A percentile compares a stretch with the other conserved stretches of the same genome.
phyloP scores from a whole-genome alignment of 1,140 invertebrate genomes.

The Drosophila bocki region DNA sequence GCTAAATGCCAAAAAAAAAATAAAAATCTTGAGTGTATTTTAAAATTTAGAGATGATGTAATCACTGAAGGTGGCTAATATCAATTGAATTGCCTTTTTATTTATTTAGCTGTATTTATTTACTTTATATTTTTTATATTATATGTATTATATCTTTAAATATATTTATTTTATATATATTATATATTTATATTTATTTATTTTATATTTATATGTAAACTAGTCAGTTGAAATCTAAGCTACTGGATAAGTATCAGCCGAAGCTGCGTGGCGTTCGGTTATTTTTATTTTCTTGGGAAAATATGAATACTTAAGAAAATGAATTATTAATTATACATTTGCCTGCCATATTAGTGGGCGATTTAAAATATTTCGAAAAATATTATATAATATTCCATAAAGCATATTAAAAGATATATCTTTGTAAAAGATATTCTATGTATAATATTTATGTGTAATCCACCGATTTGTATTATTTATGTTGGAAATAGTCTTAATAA shows the following conservation, averaged over 20 bases:
- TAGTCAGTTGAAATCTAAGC: no score
- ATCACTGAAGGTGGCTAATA: slow-evolving; percentile 22
- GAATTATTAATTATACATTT: background rate
- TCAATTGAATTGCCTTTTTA: slow-evolving; percentile 1
- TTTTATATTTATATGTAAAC: no score
- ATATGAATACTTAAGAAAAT: background rate
- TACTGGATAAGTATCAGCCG: no score
- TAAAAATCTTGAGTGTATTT: slow-evolving; percentile 35
- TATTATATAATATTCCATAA: background rate
- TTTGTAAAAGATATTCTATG: background rate
- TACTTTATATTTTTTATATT: no score
- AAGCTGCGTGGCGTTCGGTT: no score
- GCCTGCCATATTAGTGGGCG: background rate
- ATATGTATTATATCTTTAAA: no score
- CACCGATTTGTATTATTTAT: background rate
- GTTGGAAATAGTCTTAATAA: background rate
- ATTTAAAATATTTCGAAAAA: background rate
- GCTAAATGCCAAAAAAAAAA: slow-evolving; percentile 58
- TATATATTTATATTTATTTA: no score
- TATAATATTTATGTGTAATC: no score
- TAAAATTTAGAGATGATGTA: slow-evolving; percentile 54
- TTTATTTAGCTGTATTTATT: no score
- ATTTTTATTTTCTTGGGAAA: background rate
- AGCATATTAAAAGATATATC: background rate
- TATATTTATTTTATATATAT: no score